phyloP scores from a whole-genome alignment of 2,797 vertebrate species.

The Acanthiza pusilla region DNA sequence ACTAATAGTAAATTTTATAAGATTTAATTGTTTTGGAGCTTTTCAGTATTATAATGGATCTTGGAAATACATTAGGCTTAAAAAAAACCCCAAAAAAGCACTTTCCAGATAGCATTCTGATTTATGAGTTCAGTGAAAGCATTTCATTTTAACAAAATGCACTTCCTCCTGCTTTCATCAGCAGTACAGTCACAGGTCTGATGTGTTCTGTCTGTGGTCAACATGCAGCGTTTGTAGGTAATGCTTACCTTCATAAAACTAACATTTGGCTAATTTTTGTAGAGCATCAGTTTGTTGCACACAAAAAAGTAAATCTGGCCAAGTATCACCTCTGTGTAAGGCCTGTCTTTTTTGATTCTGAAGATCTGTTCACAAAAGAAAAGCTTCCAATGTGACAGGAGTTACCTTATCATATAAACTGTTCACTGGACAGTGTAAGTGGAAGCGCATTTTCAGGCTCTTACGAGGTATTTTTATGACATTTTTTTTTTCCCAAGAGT shows the following conservation, averaged over 20 bases:
- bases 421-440: background rate
- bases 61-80: background rate
- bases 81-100: background rate
- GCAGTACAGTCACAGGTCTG: background rate
- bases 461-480: background rate
- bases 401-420: background rate
- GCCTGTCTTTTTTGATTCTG: background rate
- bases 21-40: background rate
- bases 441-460: conserved; percentile 2
- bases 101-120: background rate
- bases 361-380: background rate
- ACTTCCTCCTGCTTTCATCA: background rate
- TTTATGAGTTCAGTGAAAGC: background rate
- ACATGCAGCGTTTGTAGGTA: background rate
- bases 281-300: background rate
- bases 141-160: background rate
- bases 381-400: background rate
- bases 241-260: background rate
- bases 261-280: background rate
- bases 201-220: background rate
- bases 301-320: background rate
- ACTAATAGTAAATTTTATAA: background rate
- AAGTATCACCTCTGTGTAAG: background rate
- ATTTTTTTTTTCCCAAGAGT: background rate
- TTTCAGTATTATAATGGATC: background rate